Percentiles rank a stretch among this genome's conserved stretches.
Conservation (phyloP, 2,888 invertebrate genomes). For the Ptilodon capucinus region DNA sequence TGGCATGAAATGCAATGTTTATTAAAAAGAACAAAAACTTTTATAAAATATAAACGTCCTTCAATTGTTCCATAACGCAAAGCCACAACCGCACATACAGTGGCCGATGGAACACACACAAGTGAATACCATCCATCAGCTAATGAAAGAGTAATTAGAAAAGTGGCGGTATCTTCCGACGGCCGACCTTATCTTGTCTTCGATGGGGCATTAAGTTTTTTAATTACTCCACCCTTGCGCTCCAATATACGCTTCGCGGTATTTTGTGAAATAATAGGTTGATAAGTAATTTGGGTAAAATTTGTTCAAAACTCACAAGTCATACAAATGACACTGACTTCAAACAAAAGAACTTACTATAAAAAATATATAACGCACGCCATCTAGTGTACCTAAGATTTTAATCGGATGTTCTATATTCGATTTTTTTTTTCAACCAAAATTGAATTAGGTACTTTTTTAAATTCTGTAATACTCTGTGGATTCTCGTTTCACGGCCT, state of each 20-base stretch:
- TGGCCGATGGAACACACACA: slow-evolving; percentile 31
- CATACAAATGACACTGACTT: too few species aligned
- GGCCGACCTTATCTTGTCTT: slow-evolving; percentile 78
- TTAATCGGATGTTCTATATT: too few species aligned
- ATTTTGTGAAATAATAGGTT: not conserved
- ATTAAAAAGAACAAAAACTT: not conserved
- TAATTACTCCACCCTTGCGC: slow-evolving; percentile 68
- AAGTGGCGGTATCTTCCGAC: slow-evolving; percentile 78
- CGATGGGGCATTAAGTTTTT: slow-evolving; percentile 73
- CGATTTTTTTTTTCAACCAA: too few species aligned
- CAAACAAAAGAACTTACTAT: too few species aligned
- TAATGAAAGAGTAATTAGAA: slow-evolving; percentile 81
- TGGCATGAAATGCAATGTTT: not conserved
- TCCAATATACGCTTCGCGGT: not conserved
- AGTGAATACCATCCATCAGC: slow-evolving; percentile 65
- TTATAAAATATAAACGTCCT: not conserved
- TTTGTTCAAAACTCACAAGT: too few species aligned
- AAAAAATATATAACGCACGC: too few species aligned
- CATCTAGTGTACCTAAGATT: too few species aligned
- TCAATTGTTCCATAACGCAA: not conserved
- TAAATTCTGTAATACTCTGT: too few species aligned
- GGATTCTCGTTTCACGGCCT: too few species aligned
- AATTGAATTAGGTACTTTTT: too few species aligned
- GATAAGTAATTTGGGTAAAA: too few species aligned
- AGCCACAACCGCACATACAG: slow-evolving; percentile 5